Conservation (phyloP, 2,797 vertebrate species). For the Sciurus vulgaris region DNA sequence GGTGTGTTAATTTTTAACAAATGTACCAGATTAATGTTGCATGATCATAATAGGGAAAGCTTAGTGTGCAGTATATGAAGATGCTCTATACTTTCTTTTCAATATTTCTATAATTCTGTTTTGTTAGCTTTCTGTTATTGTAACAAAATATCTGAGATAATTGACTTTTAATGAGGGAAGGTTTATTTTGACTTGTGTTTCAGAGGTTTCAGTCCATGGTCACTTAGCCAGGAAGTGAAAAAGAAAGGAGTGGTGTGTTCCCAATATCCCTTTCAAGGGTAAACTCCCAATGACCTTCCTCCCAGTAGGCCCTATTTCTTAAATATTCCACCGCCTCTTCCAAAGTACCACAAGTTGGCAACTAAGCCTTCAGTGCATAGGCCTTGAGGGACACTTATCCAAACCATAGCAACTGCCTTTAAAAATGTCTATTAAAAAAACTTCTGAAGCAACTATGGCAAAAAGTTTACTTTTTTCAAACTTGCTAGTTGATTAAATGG, state of each 20-base stretch:
- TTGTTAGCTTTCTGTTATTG: not conserved
- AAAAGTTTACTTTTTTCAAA: not conserved
- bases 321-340: not conserved
- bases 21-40: not conserved
- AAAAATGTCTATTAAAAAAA: not conserved
- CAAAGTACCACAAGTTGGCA: too few species aligned
- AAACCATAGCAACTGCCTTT: not conserved
- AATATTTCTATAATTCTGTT: not conserved
- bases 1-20: not conserved
- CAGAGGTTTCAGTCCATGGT: not conserved
- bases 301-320: too few species aligned
- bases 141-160: not conserved
- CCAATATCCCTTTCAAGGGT: not conserved
- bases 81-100: not conserved
- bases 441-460: not conserved
- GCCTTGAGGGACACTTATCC: not conserved
- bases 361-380: not conserved
- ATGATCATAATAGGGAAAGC: not conserved
- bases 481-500: not conserved
- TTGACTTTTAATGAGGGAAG: not conserved
- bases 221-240: not conserved
- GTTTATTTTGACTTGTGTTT: not conserved
- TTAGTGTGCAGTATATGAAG: not conserved
- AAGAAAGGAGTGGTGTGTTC: not conserved
- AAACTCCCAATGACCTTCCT: not conserved